Evolutionary conservation across 2,113 vertebrate species (phyloP), one percentile per base, ranked within the genome.

Genomic region (Mixornis gularis): DNA sequence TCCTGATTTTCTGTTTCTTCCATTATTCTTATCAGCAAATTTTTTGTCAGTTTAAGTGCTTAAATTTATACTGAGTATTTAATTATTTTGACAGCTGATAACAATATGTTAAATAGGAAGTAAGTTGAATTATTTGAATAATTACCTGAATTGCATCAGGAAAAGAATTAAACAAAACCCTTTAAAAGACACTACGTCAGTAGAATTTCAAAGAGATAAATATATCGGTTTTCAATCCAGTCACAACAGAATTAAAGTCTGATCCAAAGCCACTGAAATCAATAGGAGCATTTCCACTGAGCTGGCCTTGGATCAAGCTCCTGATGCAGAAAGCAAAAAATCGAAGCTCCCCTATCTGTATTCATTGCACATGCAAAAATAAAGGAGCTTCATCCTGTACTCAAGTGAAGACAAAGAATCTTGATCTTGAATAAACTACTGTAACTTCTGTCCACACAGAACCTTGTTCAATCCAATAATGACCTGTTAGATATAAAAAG

Each of bases 21-120:
- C 55, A 79, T 95, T 96, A 94, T 93, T 96, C 85, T 95, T 96
- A 91, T 64, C 93, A 93, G 59, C 43, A 92, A 90, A 13, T 56
- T 59, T 95, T 96, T 97, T 96, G 91, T 96, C 95, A 93, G 94
- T 94, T 97, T 95, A 95, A 95, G 84, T 78, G 46, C 38, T 41
- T 56, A 95, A 82, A 95, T 97, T 95, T 96, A 89, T 95, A 95
- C 38, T 44, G 73, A 85, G 66, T 81, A 96, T 94, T 97, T 97
- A 86, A 96, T 97, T 97, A 96, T 95, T 95, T 95, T 97, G 93
- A 94, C 87, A 96, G 71, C 27, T 69, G 68, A 89, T 86, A 89
- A 88, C 8, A 94, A 91, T 94, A 69, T 44, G 24, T 85, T 86
- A 82, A 93, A 79, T 36, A 84, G 58, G 48, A 95, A 95, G 58